phyloP scores from a whole-genome alignment of 2,113 vertebrate genomes.

The Numenius arquata region DNA sequence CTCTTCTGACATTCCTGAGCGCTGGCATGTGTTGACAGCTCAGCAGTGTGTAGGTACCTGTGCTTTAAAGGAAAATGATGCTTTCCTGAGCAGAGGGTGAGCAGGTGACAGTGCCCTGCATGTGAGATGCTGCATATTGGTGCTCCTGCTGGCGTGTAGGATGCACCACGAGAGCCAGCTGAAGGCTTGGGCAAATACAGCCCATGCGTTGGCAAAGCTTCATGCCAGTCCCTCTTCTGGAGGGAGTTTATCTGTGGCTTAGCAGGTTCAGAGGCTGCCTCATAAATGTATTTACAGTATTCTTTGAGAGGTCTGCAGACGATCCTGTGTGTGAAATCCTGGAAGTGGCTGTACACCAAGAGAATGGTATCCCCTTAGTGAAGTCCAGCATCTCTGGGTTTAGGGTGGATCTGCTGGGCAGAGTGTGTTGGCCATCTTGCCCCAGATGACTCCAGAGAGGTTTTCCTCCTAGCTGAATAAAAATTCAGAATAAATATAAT shows the following conservation, averaged over 20 bases:
- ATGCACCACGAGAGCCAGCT: neutral
- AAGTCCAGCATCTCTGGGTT: neutral
- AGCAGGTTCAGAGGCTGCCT: neutral
- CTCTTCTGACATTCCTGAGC: neutral
- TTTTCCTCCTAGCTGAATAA: neutral
- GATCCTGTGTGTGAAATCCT: neutral
- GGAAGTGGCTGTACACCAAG: neutral
- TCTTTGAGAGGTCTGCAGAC: neutral
- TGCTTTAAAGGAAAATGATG: neutral
- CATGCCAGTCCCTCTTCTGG: neutral
- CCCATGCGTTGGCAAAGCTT: fast-evolving
- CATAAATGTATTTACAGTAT: neutral
- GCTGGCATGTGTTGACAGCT: neutral
- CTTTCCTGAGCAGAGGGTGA: neutral
- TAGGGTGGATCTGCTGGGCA: neutral
- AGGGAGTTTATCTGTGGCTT: neutral
- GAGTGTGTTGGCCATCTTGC: neutral
- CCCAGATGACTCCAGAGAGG: neutral
- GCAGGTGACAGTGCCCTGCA: neutral
- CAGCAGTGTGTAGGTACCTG: neutral
- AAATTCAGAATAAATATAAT: neutral
- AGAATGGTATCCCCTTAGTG: neutral
- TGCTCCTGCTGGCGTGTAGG: neutral
- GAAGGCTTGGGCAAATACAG: neutral
- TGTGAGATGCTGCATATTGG: fast-evolving